Percentiles rank a stretch among this genome's conserved stretches.
These are phyloP conservation scores for Lasioglossum zephyrum DNA, from an alignment of 2,888 invertebrate genomes.

Conservation along the genomic window DNA sequence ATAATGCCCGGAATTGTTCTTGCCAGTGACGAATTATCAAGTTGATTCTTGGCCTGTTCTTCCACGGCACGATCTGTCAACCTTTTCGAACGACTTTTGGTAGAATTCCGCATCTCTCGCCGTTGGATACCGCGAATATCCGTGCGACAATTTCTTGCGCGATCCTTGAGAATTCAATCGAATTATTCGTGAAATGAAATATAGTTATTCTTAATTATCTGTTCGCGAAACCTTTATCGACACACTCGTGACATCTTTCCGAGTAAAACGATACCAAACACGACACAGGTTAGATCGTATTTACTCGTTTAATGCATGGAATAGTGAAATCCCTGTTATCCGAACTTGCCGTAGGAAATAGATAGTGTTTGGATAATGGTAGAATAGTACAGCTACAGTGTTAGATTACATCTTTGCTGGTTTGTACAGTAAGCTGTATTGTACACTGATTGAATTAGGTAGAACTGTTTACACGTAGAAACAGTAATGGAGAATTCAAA, in stretches of 20 bases:
- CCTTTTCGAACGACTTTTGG: background rate
- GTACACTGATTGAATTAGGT: background rate
- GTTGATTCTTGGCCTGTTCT: slow-evolving; percentile 45
- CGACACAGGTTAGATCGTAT: background rate
- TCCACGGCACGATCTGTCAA: background rate
- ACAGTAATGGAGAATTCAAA: background rate
- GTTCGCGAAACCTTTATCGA: background rate
- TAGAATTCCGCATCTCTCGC: background rate
- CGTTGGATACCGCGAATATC: background rate
- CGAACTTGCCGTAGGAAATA: background rate
- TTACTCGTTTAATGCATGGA: background rate
- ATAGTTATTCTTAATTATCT: background rate
- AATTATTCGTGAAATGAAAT: background rate
- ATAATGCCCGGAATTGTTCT: slow-evolving; percentile 54
- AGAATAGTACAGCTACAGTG: background rate
- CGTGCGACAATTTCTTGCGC: background rate
- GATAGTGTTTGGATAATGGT: background rate
- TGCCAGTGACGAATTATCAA: slow-evolving; percentile 61
- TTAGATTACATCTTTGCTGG: background rate
- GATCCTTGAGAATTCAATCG: slow-evolving; percentile 3
- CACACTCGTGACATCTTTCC: background rate
- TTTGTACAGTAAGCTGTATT: background rate
- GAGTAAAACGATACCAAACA: background rate
- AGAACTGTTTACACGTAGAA: background rate
- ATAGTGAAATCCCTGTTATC: background rate